These are phyloP conservation scores for Cerastoderma edule DNA, from an alignment of 2,888 invertebrate genomes.

Conservation along the genomic window DNA sequence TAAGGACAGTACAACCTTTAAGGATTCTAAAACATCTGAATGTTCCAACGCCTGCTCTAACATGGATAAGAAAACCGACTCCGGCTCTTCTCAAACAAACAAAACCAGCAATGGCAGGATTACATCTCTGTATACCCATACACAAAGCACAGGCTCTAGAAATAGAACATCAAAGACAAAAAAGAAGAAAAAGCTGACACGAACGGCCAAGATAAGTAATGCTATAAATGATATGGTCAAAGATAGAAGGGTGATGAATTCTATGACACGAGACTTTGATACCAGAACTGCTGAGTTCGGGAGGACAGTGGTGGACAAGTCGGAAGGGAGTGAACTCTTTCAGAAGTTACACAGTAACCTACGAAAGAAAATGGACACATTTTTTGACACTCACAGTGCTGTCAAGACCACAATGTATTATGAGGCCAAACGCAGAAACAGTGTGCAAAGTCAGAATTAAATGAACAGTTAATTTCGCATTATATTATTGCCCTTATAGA, in stretches of 20 bases:
- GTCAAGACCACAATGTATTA: conserved; percentile 48
- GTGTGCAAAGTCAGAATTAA: conserved; percentile 21
- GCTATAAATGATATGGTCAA: conserved; percentile 70
- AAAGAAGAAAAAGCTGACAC: conserved; percentile 42
- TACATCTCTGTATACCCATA: conserved; percentile 47
- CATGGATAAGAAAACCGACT: conserved; percentile 1
- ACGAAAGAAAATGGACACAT: conserved; percentile 62
- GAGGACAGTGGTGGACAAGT: conserved; percentile 58
- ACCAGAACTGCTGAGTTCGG: conserved; percentile 58
- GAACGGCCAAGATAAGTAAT: conserved; percentile 58
- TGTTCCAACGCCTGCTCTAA: conserved; percentile 10
- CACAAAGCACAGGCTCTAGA: conserved; percentile 30
- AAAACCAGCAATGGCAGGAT: conserved; percentile 58
- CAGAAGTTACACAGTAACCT: conserved; percentile 64
- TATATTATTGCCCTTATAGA: no score
- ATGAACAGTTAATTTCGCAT: no score
- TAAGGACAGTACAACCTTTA: neutral
- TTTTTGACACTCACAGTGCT: conserved; percentile 57
- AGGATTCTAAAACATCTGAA: neutral
- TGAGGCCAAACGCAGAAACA: conserved; percentile 37
- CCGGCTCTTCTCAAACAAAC: conserved; percentile 24
- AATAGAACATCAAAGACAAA: conserved; percentile 32
- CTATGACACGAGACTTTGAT: conserved; percentile 66
- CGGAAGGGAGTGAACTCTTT: conserved; percentile 64
- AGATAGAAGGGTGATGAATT: conserved; percentile 68